These are phyloP conservation scores for Uria aalge DNA, from an alignment of 2,113 vertebrate genomes.

Conservation along the genomic window DNA sequence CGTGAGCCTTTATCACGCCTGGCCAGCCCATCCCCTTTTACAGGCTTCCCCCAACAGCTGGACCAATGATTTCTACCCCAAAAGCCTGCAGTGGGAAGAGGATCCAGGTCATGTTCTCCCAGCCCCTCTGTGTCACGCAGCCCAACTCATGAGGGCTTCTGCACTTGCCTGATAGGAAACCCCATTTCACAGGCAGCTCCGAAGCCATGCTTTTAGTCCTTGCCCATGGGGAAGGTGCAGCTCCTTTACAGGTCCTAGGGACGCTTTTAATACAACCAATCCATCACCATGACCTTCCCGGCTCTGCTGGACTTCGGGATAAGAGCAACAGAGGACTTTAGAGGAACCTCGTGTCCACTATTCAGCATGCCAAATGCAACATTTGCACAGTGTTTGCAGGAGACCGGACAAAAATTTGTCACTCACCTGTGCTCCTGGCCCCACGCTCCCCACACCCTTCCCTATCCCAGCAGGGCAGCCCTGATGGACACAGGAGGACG, in stretches of 20 bases:
- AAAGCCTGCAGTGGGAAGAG: neutral
- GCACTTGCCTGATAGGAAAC: neutral
- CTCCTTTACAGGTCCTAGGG: neutral
- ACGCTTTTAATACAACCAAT: neutral
- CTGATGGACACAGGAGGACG: neutral
- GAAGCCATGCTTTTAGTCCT: neutral
- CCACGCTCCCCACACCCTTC: neutral
- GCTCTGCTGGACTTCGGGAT: neutral
- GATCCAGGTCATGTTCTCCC: neutral
- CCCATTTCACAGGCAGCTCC: neutral
- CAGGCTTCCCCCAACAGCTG: neutral
- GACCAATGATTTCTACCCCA: neutral
- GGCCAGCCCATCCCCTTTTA: neutral
- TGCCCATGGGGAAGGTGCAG: neutral
- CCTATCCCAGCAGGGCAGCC: neutral
- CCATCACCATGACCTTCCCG: neutral
- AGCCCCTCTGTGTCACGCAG: neutral
- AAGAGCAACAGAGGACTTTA: neutral
- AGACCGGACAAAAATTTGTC: neutral
- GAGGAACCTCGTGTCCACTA: neutral
- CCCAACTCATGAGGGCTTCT: neutral
- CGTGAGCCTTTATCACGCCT: fast-evolving
- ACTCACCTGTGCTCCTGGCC: neutral
- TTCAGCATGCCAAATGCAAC: neutral
- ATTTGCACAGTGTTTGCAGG: neutral